Evolutionary conservation across 2,888 invertebrate species (phyloP).

Genomic region (Coelopa pilipes): DNA sequence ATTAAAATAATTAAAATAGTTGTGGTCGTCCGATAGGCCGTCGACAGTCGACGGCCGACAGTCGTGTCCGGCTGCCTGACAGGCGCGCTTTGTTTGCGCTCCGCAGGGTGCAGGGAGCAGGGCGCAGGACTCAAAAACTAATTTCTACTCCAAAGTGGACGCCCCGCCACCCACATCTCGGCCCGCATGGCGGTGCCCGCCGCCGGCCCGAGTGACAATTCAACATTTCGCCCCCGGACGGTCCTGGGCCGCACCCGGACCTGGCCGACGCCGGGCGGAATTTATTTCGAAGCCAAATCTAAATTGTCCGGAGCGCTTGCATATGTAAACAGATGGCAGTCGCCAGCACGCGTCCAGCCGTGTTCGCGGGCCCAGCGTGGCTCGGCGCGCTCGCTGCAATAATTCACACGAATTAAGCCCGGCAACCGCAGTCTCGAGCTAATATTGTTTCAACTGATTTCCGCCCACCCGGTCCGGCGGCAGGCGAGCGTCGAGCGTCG

Average conservation of each 20-base stretch:
- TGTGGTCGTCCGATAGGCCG: too few species aligned
- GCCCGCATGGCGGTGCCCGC: too few species aligned
- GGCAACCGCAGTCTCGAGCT: constrained; percentile 43
- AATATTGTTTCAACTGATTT: constrained; percentile 60
- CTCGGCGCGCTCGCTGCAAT: constrained; percentile 37
- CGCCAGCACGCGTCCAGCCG: constrained; percentile 1
- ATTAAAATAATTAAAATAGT: too few species aligned
- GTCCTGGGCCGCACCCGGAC: not conserved
- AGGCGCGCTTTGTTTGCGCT: constrained; percentile 21
- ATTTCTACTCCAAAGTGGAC: constrained; percentile 17
- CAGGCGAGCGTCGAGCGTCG: too few species aligned
- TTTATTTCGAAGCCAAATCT: constrained; percentile 33
- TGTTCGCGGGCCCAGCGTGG: constrained; percentile 44
- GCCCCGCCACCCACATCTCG: not conserved
- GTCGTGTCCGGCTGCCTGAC: too few species aligned
- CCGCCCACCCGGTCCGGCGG: not conserved
- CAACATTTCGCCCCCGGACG: not conserved
- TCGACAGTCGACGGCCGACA: too few species aligned
- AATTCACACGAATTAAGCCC: constrained; percentile 33
- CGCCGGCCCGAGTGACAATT: constrained; percentile 10
- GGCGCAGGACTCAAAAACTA: constrained; percentile 24
- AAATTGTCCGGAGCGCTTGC: constrained; percentile 24
- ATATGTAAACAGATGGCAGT: constrained; percentile 23
- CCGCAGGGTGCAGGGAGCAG: constrained; percentile 10
- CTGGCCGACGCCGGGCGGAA: constrained; percentile 16